These are phyloP conservation scores for Cryptotis parvus DNA, from an alignment of 2,113 vertebrate species.

Conservation along the genomic window DNA sequence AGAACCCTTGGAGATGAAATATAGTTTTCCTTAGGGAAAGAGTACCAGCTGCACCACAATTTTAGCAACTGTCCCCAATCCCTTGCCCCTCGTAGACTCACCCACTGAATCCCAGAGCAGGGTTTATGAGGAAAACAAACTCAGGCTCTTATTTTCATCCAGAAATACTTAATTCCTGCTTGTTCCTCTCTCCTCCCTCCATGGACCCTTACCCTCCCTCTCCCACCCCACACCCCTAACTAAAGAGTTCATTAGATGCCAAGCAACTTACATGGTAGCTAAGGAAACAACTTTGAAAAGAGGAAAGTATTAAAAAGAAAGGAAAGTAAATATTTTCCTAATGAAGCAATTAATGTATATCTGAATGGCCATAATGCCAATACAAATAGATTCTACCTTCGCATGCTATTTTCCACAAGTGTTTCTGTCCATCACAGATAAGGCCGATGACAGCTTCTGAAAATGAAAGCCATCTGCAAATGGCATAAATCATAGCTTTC, in stretches of 20 bases:
- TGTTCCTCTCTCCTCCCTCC: background rate
- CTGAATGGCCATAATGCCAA: slow-evolving; percentile 20
- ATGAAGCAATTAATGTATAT: slow-evolving; percentile 78
- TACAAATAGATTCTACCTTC: slow-evolving; percentile 72
- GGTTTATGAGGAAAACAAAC: slow-evolving; percentile 65
- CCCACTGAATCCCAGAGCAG: slow-evolving; percentile 64
- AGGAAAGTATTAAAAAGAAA: slow-evolving; percentile 69
- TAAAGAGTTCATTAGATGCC: slow-evolving; percentile 49
- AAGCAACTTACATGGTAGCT: slow-evolving; percentile 62
- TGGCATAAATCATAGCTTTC: slow-evolving; percentile 59
- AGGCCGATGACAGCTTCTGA: slow-evolving; percentile 68
- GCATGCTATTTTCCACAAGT: slow-evolving; percentile 63
- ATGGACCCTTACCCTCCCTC: too few species aligned
- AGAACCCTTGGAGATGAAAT: slow-evolving; percentile 61
- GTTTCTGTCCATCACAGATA: slow-evolving; percentile 64
- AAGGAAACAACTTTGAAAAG: slow-evolving; percentile 69
- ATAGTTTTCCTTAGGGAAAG: slow-evolving; percentile 62
- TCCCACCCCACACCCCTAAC: background rate
- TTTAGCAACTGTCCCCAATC: slow-evolving; percentile 67
- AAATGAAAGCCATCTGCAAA: slow-evolving; percentile 83
- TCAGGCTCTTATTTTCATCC: slow-evolving; percentile 1
- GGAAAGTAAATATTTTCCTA: slow-evolving; percentile 70
- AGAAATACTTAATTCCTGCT: background rate
- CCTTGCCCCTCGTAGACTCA: slow-evolving; percentile 56
- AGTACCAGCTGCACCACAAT: slow-evolving; percentile 68